Base-by-base conservation (phyloP, 2,113 vertebrate species). In the Rhagologus leucostigma region DNA sequence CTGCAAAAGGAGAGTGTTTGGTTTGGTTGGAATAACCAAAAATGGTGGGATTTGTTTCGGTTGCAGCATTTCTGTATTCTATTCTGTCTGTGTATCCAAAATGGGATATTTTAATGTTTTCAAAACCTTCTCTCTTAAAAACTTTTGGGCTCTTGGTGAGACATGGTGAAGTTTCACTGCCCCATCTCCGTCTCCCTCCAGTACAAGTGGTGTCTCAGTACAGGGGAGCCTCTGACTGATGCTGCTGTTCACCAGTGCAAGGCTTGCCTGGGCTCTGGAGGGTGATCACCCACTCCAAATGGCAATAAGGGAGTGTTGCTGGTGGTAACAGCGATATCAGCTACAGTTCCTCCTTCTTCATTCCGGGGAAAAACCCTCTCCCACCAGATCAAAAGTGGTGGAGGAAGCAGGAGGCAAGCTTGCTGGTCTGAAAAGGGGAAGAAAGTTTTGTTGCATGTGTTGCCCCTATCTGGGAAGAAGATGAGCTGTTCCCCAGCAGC, bases 151-250 rank as follows among this genome's bases (percentile, higher is more conserved):
- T 60, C 53, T 55, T 53, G 49, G 23, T 50, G 50, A 46, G 73
- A 9, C 7, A 6, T 4, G 10, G 37, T 21, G 22, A 44, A 12
- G 9, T 81, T 81, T 44, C 27, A 30, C 24, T 56, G 9, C 3
- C 13, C 17, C 5, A 3, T 68, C 41, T 27, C 52, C 11, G 4
- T 24, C 27, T 44, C 10, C 10, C 18, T 23, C 3, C 21, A 49
- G 3, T 21, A 2, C 26, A 32, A 15, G 4, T 33, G 33, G 6
- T 46, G 1, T 27, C 32, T 62, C 1, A 16, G 1, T 4, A 1
- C 4, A 44, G 47, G 29, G 55, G 20, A 59, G 44, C 21, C 29
- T 73, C 26, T 86, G 70, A 3, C 44, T 50, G 35, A 6, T 41
- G 44, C 71, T 73, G 9, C 60, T 55, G 41, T 60, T 60, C 63